These are phyloP conservation scores for Euphonia xanthogaster DNA, from an alignment of 2,797 vertebrate species.

Conservation along the genomic window DNA sequence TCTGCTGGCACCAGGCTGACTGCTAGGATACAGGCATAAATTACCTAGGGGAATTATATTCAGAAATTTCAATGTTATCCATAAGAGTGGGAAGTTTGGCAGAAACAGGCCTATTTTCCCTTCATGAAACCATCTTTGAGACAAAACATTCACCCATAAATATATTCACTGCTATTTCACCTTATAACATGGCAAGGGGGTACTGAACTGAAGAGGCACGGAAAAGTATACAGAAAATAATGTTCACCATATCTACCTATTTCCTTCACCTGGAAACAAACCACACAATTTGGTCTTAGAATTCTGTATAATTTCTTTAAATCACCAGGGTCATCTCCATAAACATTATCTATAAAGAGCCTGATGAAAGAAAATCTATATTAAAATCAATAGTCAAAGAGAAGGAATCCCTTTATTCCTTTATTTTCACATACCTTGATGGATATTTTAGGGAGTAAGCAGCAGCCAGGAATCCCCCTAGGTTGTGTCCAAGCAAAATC, in stretches of 20 bases:
- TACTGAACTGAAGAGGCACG: not conserved
- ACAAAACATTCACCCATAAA: not conserved
- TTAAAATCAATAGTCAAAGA: not conserved
- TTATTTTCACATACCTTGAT: slow-evolving; percentile 78
- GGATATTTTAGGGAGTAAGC: slow-evolving; percentile 90
- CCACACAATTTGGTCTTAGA: not conserved
- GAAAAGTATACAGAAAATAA: not conserved
- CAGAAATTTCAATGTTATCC: not conserved
- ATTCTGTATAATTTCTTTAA: not conserved
- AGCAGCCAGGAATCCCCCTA: slow-evolving; percentile 91
- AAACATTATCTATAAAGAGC: not conserved
- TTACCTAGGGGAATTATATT: not conserved
- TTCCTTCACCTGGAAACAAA: not conserved
- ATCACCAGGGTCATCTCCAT: not conserved
- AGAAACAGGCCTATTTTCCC: not conserved
- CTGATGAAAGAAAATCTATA: not conserved
- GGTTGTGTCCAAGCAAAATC: slow-evolving; percentile 93
- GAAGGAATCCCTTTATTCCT: not conserved
- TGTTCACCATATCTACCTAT: not conserved
- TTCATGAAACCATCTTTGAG: not conserved
- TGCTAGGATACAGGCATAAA: not conserved
- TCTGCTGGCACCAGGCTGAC: not conserved
- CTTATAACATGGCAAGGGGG: not conserved
- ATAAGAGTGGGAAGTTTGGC: not conserved
- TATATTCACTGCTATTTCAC: not conserved